Conservation (phyloP, 2,113 vertebrate species). For the Philantomba maxwellii region DNA sequence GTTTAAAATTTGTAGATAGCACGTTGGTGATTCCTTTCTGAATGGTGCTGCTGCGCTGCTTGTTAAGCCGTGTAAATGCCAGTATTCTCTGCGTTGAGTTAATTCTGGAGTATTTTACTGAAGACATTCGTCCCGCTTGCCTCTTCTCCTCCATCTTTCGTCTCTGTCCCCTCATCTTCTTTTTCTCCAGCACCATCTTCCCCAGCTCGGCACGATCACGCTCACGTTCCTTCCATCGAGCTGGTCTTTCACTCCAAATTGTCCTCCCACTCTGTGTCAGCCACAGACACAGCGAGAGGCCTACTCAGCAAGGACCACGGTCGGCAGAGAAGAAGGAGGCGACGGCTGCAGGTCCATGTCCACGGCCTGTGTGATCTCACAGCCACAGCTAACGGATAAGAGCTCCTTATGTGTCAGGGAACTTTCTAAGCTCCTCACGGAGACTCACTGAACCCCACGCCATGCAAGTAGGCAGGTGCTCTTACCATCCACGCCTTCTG, state of each 20-base stretch:
- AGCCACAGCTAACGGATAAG: rapidly evolving
- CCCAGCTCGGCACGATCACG: background rate
- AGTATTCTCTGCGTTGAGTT: rapidly evolving
- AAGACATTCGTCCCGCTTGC: rapidly evolving
- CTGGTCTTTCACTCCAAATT: rapidly evolving
- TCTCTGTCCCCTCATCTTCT: too few species aligned
- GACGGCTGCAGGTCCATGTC: rapidly evolving
- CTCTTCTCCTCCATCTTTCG: rapidly evolving
- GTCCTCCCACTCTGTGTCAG: rapidly evolving
- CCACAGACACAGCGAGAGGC: background rate
- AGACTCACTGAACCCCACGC: background rate
- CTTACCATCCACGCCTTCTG: rapidly evolving
- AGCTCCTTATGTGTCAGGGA: rapidly evolving
- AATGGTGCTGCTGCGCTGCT: background rate
- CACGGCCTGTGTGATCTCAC: rapidly evolving
- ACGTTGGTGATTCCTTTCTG: too few species aligned
- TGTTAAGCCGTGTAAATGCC: background rate
- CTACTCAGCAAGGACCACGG: rapidly evolving
- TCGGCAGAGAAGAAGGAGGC: rapidly evolving
- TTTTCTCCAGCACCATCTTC: rapidly evolving
- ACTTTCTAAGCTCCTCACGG: rapidly evolving
- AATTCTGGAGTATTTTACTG: background rate
- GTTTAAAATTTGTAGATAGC: rapidly evolving
- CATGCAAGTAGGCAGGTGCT: rapidly evolving
- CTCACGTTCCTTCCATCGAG: rapidly evolving